Evolutionary conservation across 2,888 invertebrate genomes (phyloP).

Genomic region (Mylabris sibirica): DNA sequence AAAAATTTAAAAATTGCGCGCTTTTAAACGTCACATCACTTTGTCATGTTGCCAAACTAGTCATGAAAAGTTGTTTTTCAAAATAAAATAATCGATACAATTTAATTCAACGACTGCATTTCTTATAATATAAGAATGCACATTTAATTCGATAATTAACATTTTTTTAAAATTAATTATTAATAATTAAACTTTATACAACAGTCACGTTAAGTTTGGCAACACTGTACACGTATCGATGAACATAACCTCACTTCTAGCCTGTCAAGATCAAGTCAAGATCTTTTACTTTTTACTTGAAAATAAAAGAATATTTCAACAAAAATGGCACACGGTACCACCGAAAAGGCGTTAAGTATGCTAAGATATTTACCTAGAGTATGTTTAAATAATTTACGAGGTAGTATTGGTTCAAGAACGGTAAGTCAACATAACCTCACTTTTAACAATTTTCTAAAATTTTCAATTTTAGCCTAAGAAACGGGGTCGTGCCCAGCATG

Average conservation of each 20-base stretch:
- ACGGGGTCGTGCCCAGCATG: conserved; percentile 82
- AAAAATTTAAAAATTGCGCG: not conserved
- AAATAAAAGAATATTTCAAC: not conserved
- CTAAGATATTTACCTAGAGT: conserved; percentile 79
- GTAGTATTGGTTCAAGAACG: conserved; percentile 72
- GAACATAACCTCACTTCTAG: not conserved
- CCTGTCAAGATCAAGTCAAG: not conserved
- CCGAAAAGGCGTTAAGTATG: conserved; percentile 80
- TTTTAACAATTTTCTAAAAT: too few species aligned
- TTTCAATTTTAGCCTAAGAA: conserved; percentile 62
- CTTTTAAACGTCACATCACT: not conserved
- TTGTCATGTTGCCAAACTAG: too few species aligned
- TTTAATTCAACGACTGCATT: too few species aligned
- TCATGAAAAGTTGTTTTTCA: too few species aligned
- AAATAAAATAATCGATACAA: too few species aligned
- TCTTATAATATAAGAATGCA: too few species aligned
- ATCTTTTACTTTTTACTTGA: not conserved
- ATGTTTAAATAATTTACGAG: conserved; percentile 74
- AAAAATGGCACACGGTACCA: conserved; percentile 63
- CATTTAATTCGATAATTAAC: too few species aligned
- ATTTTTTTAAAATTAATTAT: too few species aligned
- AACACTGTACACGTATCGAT: not conserved
- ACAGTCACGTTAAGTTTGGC: not conserved
- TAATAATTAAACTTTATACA: not conserved
- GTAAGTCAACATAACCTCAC: conserved; percentile 61